phyloP scores from a whole-genome alignment of 2,797 vertebrate species.

The Peromyscus melanophrys region DNA sequence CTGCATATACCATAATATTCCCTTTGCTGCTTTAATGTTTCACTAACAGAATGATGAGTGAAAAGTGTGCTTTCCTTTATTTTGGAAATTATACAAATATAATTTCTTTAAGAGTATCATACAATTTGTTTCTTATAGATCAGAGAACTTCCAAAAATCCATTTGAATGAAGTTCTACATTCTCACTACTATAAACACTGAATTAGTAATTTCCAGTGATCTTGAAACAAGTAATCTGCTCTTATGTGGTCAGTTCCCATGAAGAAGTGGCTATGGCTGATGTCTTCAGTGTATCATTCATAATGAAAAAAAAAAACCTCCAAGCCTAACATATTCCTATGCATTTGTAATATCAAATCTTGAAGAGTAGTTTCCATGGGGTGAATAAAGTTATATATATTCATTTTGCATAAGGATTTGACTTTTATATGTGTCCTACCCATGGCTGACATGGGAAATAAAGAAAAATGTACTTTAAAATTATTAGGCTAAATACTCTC shows the following conservation, averaged over 20 bases:
- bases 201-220: conserved; percentile 1
- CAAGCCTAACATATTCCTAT: not conserved
- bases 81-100: conserved; percentile 13
- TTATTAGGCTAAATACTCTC: not conserved
- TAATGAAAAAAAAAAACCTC: not conserved
- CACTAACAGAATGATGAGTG: not conserved
- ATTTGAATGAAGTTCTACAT: conserved; percentile 1
- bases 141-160: not conserved
- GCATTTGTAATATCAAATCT: conserved; percentile 40
- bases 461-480: not conserved
- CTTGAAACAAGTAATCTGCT: not conserved
- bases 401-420: not conserved
- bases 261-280: not conserved
- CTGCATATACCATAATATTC: not conserved
- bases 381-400: not conserved
- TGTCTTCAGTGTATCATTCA: not conserved
- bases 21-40: not conserved
- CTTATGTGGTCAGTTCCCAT: not conserved
- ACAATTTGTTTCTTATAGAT: conserved; percentile 30
- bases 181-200: not conserved
- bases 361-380: conserved; percentile 9
- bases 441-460: not conserved
- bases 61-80: not conserved
- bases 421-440: not conserved
- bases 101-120: not conserved